Evolutionary conservation across 2,888 invertebrate species (phyloP), one percentile per base, ranked within the genome.

Genomic region (Strigamia transsilvanica): DNA sequence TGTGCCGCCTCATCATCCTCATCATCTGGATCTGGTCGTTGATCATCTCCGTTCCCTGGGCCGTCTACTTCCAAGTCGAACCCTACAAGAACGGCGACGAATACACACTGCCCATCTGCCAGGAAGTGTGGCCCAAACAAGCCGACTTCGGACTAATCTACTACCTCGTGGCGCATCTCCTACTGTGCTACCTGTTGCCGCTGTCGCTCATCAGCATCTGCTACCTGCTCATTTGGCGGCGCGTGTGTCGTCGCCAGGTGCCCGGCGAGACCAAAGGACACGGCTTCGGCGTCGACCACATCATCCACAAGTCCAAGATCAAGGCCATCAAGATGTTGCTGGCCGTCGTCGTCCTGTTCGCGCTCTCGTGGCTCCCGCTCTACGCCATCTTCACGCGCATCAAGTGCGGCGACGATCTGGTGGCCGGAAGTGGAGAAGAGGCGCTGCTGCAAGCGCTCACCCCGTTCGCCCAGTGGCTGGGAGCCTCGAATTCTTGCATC

Each of bases 241-340:
- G 89, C 88, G 85, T 86, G 10, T 88, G 88, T 83, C 85, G 87
- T 32, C 84, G 90, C 5, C 86, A 87, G 80, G 87, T 89, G 79
- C 90, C 89, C 0, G 89, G 89, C 3, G 90, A 90, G 84, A 86
- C 87, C n/a, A 86, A 85, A 82, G 85, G 86, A 80, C 85, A 82
- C 21, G 84, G 85, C 5, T 23, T 38, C 7, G 34, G 79, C 56
- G 85, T 86, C 42, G 86, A 87, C 77, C 83, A 85, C 34, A 85
- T 87, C 82, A 86, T 87, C 41, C 87, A 87, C 78, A 85, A 86
- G 79, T 87, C 87, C n/a, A 87, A 87, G 83, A 85, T 86, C 80
- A 96, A 96, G 88, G 97, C 96, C 77, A 94, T 97, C 23, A 97
- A 97, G 89, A 97, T 97, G 97, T 90, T 97, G 83, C 93, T 96